Evolutionary conservation across 2,797 vertebrate genomes (phyloP), one percentile per base, ranked within the genome.

Genomic region (Leptodactylus fallax): DNA sequence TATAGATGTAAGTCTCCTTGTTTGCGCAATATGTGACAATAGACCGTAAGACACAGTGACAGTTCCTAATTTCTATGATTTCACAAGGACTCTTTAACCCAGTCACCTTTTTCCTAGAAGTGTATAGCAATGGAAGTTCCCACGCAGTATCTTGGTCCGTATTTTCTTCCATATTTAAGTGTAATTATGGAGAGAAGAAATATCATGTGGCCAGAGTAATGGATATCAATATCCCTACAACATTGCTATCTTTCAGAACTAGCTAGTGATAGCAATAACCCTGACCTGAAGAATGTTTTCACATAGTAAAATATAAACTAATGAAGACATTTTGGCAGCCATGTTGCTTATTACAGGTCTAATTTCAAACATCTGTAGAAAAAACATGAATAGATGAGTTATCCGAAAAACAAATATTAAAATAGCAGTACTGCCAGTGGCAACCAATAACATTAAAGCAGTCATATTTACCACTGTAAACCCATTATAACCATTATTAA

Each of bases 1-100:
- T 25, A 83, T 83, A 0, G 95, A 97, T 0, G 98, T 99, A 91
- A 97, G 98, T 95, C 87, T 8, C 16, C 8, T 14, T 7, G 17
- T 58, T 60, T 69, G 51, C 51, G 14, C 25, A 25, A 27, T 14
- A 21, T 72, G 23, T 13, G 19, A 47, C 63, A n/a, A 10, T 14
- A 19, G 6, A 63, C 17, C 5, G 3, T 36, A 36, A 13, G 12
- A 7, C 14, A 69, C 25, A 8, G 60, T 23, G 27, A 7, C 49
- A 53, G 23, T 53, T 76, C 10, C 47, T 13, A 12, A 49, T 76
- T 76, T 49, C 72, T 51, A 10, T 51, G 45, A 49, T 76, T 76
- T 25, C 74, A 53, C 74, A 51, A 51, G 12, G 11, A 23, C 23
- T 53, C 3, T 49, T 77, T 76, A n/a, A 51, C 47, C 17, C 9